A percentile compares a stretch with the other conserved stretches of the same genome.
phyloP scores from a whole-genome alignment of 2,888 invertebrate genomes.

The Glyphotaelius pellucidus region DNA sequence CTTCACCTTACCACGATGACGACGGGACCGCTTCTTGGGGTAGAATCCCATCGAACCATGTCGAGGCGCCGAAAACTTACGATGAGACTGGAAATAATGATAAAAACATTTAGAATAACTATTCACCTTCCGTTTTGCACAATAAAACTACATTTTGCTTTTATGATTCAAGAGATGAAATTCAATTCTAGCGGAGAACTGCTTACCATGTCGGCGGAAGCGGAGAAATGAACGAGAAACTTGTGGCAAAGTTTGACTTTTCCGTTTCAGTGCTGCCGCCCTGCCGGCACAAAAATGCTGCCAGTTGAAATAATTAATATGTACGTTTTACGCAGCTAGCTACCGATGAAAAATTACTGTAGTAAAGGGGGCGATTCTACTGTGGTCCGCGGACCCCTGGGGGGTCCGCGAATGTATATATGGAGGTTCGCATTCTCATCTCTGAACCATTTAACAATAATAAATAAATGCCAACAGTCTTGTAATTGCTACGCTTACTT shows the following conservation, averaged over 20 bases:
- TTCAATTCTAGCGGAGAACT: not conserved
- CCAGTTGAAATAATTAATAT: not conserved
- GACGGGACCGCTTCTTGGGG: conserved; percentile 97
- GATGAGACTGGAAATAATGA: conserved; percentile 88
- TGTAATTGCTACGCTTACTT: too few relatives aligned
- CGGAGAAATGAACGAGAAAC: conserved; percentile 56
- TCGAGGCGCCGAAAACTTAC: conserved; percentile 99
- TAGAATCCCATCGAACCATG: conserved; percentile 99
- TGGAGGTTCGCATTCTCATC: too few relatives aligned
- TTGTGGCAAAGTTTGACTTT: not conserved
- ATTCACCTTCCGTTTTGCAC: not conserved
- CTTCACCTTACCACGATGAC: conserved; percentile 99
- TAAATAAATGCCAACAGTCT: too few relatives aligned
- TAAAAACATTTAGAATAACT: conserved; percentile 8
- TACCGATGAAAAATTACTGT: too few relatives aligned
- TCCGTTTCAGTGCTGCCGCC: not conserved
- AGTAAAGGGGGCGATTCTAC: too few relatives aligned
- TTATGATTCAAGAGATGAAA: conserved; percentile 12
- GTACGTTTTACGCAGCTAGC: too few relatives aligned
- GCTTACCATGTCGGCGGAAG: conserved; percentile 56
- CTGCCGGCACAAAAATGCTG: not conserved
- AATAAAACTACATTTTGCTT: not conserved
- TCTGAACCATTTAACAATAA: too few relatives aligned
- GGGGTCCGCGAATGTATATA: too few relatives aligned
- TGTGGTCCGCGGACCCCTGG: too few relatives aligned